A percentile compares a stretch with the other conserved stretches of the same genome.
These are phyloP conservation scores for Rotaria socialis DNA, from an alignment of 2,888 invertebrate species.

Conservation along the genomic window DNA sequence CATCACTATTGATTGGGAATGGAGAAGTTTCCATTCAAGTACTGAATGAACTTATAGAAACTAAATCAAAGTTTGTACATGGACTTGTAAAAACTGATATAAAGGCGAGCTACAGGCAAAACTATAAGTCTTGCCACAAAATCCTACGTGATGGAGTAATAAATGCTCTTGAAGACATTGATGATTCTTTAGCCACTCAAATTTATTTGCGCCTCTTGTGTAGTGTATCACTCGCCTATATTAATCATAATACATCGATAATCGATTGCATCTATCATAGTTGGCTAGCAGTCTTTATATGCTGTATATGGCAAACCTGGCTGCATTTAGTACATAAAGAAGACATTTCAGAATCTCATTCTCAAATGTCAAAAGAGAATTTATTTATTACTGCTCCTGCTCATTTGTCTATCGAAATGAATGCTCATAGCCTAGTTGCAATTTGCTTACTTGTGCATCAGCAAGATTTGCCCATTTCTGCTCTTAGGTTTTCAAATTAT, in stretches of 20 bases:
- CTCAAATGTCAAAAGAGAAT: not conserved
- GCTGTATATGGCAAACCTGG: not conserved
- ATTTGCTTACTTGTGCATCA: not conserved
- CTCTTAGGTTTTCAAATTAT: not conserved
- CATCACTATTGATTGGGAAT: not conserved
- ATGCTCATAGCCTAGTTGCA: not conserved
- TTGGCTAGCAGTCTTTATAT: not conserved
- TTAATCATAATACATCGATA: not conserved
- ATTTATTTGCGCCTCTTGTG: not conserved
- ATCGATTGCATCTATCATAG: not conserved
- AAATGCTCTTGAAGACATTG: not conserved
- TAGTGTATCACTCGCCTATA: not conserved
- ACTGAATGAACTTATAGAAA: not conserved
- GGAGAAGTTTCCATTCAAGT: not conserved
- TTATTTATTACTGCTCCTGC: not conserved
- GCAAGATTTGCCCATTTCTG: not conserved
- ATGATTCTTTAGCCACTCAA: not conserved
- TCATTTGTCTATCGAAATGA: not conserved
- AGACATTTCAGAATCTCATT: not conserved
- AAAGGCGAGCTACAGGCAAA: not conserved
- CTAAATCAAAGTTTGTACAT: not conserved
- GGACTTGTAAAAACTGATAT: not conserved
- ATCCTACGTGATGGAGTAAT: not conserved
- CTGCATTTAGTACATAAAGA: not conserved
- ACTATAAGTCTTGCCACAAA: not conserved